Base-by-base conservation (phyloP, 2,797 vertebrate species). In the Melanotaenia pygmaea region DNA sequence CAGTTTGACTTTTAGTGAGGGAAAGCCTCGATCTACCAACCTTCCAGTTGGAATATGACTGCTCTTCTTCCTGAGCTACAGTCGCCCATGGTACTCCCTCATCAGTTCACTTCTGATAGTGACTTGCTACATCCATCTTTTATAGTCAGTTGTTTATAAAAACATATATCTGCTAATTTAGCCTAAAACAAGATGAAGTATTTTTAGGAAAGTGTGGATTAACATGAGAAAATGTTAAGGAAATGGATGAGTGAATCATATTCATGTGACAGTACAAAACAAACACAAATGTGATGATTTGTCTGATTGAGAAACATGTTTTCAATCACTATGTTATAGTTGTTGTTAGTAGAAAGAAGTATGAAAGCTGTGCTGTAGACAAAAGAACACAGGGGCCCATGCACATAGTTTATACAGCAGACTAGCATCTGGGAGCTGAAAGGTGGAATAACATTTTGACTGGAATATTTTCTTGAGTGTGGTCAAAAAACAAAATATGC, bases 361-460 rank as follows among this genome's bases (percentile, higher is more conserved):
- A 14, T 56, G 24, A 43, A 16, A 32, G 0, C 4, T 12, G 3
- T n/a, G 34, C 40, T 67, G 63, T 12, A 72, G 67, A 76, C 5
- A 37, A 43, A 70, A 24, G 34, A 59, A 60, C 30, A 50, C 26
- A 79, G 24, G 72, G 38, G 13, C 47, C 56, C 60, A 47, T 13
- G 50, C 53, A 59, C 54, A 43, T 37, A 59, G 11, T 24, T 47
- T 4, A 16, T 12, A 65, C 28, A 51, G 34, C 14, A 35, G 26
- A 50, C 70, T 54, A 38, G 45, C 18, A 13, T 80, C 62, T 81
- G 70, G 51, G 40, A 75, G 4, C 14, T 38, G 24, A 61, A 32
- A 56, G 69, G 16, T 53, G 60, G 81, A 84, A 79, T 47, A 81
- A 73, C 54, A 82, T 83, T 80, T 80, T 61, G 28, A 80, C 59